phyloP scores from a whole-genome alignment of 2,797 vertebrate species.

The Eulemur coronatus region DNA sequence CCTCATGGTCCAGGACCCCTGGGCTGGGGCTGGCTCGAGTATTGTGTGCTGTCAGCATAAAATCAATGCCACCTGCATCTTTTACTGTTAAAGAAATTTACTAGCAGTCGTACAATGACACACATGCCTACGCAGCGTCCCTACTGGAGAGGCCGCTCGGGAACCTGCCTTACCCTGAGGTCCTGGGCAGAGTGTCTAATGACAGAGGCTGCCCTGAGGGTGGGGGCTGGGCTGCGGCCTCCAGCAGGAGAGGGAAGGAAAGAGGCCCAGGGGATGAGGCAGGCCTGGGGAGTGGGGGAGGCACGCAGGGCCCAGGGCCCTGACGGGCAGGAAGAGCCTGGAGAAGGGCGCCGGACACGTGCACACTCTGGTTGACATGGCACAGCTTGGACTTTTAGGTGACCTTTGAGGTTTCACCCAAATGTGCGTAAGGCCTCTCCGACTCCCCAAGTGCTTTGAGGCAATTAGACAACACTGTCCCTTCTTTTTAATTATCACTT shows the following conservation, averaged over 20 bases:
- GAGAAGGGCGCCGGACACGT: not conserved
- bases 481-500: not conserved
- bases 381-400: not conserved
- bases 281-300: too few relatives aligned
- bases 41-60: not conserved
- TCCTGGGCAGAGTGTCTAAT: not conserved
- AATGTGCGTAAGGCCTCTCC: not conserved
- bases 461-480: not conserved
- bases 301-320: not conserved
- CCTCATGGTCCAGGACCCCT: not conserved
- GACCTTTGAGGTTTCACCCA: not conserved
- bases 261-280: too few relatives aligned
- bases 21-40: not conserved
- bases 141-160: not conserved
- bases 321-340: fast-evolving
- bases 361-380: not conserved
- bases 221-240: not conserved
- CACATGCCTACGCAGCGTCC: not conserved
- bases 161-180: not conserved
- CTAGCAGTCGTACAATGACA: not conserved
- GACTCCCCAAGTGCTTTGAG: not conserved
- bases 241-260: not conserved
- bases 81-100: not conserved
- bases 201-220: not conserved
- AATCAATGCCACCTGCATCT: not conserved